A percentile compares a stretch with the other conserved stretches of the same genome.
Evolutionary conservation across 2,113 vertebrate genomes (phyloP).

Genomic region (Morphnarchus princeps): DNA sequence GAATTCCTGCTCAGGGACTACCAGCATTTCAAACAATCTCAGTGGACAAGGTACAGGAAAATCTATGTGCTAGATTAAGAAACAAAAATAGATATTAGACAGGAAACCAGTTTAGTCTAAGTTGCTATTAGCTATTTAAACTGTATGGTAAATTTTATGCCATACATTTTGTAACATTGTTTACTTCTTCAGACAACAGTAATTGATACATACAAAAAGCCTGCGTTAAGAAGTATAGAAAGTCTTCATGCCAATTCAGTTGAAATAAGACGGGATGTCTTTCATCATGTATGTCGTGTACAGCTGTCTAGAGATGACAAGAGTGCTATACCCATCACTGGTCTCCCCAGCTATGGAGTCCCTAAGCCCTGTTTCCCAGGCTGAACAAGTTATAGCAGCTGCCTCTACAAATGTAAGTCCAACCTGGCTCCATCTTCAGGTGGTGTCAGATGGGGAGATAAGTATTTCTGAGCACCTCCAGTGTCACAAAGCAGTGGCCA

Average conservation of each 20-base stretch:
- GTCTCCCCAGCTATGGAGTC: neutral
- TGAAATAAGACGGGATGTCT: neutral
- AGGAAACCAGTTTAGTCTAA: neutral
- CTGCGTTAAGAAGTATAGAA: neutral
- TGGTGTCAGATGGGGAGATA: neutral
- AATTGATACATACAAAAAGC: neutral
- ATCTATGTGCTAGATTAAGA: constrained; percentile 86
- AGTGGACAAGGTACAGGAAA: constrained; percentile 94
- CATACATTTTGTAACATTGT: neutral
- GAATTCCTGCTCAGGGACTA: constrained; percentile 93
- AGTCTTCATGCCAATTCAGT: neutral
- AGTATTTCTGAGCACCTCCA: neutral
- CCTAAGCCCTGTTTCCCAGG: neutral
- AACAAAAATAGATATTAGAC: constrained; percentile 20
- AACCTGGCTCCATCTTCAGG: neutral
- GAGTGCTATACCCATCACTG: neutral
- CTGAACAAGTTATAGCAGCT: neutral
- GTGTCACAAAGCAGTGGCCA: neutral
- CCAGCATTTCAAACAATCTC: constrained; percentile 96
- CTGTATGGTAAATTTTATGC: neutral
- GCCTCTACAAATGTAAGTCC: neutral
- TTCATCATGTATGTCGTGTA: neutral
- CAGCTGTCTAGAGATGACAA: neutral
- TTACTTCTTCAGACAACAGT: neutral
- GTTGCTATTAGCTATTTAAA: neutral